Evolutionary conservation across 2,797 vertebrate genomes (phyloP), one percentile per base, ranked within the genome.

Genomic region (Thalassophryne amazonica): DNA sequence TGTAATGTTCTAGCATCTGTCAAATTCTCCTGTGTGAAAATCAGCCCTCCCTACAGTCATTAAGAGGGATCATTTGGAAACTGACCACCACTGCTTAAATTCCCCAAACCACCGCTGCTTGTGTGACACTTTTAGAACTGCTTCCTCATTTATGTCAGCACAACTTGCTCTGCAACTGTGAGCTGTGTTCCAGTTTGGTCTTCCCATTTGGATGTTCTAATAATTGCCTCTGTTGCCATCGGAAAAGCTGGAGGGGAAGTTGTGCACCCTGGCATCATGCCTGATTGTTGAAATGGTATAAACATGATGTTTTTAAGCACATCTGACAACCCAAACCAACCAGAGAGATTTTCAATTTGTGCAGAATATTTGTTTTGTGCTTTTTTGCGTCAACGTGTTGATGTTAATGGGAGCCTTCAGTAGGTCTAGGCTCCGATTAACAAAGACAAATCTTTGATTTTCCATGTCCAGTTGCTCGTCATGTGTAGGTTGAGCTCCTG

Each of bases 381-480:
- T 35, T 30, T 50, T 18, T 30, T 43, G 9, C 45, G 42, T 29
- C 2, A 12, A 6, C 12, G 28, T 19, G 39, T 17, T 6, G 5
- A 7, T 7, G 9, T 21, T 61, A 34, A 60, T 35, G 50, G 12
- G n/a, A n/a, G 38, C 16, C 51, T 12, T 57, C 41, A 21, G 34
- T 6, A 19, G 37, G 34, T 69, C 61, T 55, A 28, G 36, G 22
- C 24, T 66, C 43, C 75, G 70, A 76, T 81, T 80, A 76, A 49
- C 52, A 38, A 52, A 28, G 58, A 69, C 81, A 22, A 81, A 84
- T 81, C 78, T 80, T 80, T 86, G 61, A 86, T 80, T 69, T 68
- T 5, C 8, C 51, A 42, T 29, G 59, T 76, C 69, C 83, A 83
- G 82, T 76, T 85, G 83, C 77, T 81, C 33, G 68, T 64, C 65